Conservation (phyloP, 1,140 invertebrate species). For the Saccostrea echinata region DNA sequence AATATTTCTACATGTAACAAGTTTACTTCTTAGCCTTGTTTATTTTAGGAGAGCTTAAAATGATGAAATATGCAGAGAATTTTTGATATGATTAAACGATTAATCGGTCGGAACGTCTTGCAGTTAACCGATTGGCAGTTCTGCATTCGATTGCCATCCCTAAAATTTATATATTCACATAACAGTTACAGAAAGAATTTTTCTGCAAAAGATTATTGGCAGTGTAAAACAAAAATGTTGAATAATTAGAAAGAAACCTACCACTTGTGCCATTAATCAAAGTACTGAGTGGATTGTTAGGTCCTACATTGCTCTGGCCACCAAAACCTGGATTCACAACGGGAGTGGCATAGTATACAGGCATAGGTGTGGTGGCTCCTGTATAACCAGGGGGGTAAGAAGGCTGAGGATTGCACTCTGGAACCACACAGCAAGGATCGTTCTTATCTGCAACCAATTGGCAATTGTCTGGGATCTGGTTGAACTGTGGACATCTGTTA, state of each 20-base stretch:
- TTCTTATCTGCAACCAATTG: slow-evolving; percentile 58
- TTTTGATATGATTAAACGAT: too few species aligned
- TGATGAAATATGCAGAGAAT: too few species aligned
- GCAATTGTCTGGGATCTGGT: slow-evolving; percentile 60
- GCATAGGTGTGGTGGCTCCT: slow-evolving; percentile 23
- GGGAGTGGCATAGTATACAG: slow-evolving; percentile 38
- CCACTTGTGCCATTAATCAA: slow-evolving; percentile 23
- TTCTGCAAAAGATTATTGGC: too few species aligned
- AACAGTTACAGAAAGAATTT: too few species aligned
- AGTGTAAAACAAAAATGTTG: neutral
- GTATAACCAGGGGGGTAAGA: slow-evolving; percentile 43
- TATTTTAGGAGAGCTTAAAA: too few species aligned
- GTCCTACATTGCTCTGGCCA: slow-evolving; percentile 46
- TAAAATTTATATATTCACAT: too few species aligned
- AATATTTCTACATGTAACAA: too few species aligned
- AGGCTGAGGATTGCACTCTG: slow-evolving; percentile 62
- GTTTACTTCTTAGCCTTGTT: too few species aligned
- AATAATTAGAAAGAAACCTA: neutral
- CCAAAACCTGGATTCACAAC: slow-evolving; percentile 48
- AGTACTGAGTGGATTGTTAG: slow-evolving; percentile 48
- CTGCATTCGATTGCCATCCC: too few species aligned
- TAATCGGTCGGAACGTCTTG: too few species aligned
- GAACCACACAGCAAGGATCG: slow-evolving; percentile 66
- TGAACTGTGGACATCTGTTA: slow-evolving; percentile 65
- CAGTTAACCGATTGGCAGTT: too few species aligned